Evolutionary conservation across 2,113 vertebrate genomes (phyloP).

Genomic region (Rissa tridactyla): DNA sequence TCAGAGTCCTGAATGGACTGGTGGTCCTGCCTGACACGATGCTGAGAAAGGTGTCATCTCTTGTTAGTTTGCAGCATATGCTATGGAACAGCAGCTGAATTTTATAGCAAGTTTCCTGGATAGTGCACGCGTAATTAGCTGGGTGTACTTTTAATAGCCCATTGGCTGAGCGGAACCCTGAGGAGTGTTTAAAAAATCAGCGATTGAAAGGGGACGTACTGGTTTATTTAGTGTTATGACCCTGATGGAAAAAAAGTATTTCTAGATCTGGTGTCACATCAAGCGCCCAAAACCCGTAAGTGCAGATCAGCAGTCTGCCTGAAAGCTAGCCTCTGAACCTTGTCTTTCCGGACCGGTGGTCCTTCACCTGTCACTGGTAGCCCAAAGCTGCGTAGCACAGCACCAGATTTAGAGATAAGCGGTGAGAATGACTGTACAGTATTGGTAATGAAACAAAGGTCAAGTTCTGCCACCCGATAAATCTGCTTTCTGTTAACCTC

Average conservation of each 20-base stretch:
- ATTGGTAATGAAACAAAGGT: not conserved
- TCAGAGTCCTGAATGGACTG: not conserved
- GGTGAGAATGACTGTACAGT: not conserved
- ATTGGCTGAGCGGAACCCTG: not conserved
- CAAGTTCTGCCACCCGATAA: not conserved
- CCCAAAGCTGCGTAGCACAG: not conserved
- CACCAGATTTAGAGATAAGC: not conserved
- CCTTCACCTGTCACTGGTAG: not conserved
- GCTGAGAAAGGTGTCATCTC: not conserved
- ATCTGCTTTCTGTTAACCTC: not conserved
- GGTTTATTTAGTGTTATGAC: not conserved
- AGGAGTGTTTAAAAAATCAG: not conserved
- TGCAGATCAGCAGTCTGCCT: not conserved
- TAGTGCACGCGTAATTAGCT: accelerated
- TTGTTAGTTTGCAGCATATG: not conserved
- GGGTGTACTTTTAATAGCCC: not conserved
- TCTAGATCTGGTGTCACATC: not conserved
- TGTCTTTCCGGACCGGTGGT: not conserved
- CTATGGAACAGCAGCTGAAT: not conserved
- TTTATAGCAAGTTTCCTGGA: not conserved
- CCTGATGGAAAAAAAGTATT: not conserved
- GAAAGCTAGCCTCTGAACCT: not conserved
- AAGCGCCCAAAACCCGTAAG: not conserved
- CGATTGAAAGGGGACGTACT: not conserved
- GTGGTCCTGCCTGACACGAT: not conserved